phyloP scores from a whole-genome alignment of 1,140 invertebrate genomes.

The Caerostris extrusa region DNA sequence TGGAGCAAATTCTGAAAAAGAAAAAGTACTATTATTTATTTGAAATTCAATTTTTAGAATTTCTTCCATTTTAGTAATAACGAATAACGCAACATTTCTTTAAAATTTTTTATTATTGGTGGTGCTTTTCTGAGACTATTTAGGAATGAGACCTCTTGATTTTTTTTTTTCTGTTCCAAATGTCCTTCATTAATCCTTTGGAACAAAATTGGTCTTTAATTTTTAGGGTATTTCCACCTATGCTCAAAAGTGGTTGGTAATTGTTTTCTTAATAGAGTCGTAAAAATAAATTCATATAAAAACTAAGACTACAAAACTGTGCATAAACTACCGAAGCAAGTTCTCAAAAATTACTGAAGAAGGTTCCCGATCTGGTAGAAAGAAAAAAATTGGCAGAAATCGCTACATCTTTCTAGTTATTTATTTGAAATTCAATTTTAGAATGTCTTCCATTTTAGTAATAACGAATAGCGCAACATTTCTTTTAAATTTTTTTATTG shows the following conservation, averaged over 20 bases:
- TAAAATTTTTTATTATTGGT: neutral
- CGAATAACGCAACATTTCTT: slow-evolving; percentile 27
- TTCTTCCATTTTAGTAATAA: slow-evolving; percentile 27
- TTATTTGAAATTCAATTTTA: slow-evolving; percentile 72
- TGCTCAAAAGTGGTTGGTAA: too few species aligned
- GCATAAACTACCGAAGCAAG: too few species aligned
- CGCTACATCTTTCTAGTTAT: slow-evolving; percentile 35
- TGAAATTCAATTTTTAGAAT: too few species aligned
- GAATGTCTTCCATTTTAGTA: slow-evolving; percentile 66
- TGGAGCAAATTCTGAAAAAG: too few species aligned
- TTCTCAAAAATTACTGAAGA: too few species aligned
- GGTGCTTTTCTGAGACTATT: neutral
- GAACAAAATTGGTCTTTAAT: neutral
- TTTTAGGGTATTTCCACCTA: neutral
- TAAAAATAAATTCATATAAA: too few species aligned
- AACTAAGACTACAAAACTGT: too few species aligned
- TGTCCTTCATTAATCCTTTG: neutral
- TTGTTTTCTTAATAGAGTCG: too few species aligned
- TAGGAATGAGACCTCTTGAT: neutral
- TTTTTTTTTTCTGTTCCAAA: slow-evolving; percentile 19
- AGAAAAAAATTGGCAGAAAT: neutral
- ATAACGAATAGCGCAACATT: slow-evolving; percentile 49
- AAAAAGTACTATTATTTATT: too few species aligned
- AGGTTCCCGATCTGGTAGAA: neutral
- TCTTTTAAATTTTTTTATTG: slow-evolving; percentile 55